Base-by-base conservation (phyloP, 2,888 invertebrate species). In the Trichopria drosophilae region DNA sequence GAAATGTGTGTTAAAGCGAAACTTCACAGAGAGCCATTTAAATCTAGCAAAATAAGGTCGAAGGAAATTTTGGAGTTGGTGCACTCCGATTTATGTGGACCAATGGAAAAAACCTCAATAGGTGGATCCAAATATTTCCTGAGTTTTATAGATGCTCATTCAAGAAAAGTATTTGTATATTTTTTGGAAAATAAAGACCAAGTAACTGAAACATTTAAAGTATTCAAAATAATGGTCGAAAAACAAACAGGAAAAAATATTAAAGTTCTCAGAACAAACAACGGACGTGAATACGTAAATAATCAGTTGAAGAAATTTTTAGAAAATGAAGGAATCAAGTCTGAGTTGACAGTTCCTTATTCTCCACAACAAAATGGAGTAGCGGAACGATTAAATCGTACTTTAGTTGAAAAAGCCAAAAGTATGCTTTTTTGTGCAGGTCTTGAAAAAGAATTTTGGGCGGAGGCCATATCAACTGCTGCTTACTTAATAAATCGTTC, bases 391-490 rank as follows among this genome's bases (percentile, higher is more conserved):
- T 36, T 43, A 19, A 64, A 62, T 20, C 4, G 60, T 1, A 60
- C 61, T 3, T 51, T 60, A 1, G 48, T 57, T 3, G 61, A 63
- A 41, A 58, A 42, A 37, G 63, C 63, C 4, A 41, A 61, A 13
- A 53, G 55, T 3, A 58, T 66, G 57, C 50, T 65, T 4, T 19
- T 55, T 1, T 50, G 61, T 3, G 53, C 57, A 6, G 34, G 32
- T 1, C 18, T 65, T 10, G 43, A 41, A 9, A 35, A 43, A n/a
- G 15, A 19, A 12, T 54, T 59, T 29, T 65, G 62, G 64, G 61
- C 57, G 2, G 62, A 64, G 48, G 64, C 65, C 2, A 44, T 57
- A 1, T 51, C 50, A 6, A 63, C 61, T 4, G 65, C 64, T 9
- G 51, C 55, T 6, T 59, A 61, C 42, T 23, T 63, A 31, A 35